Conservation (phyloP, 2,797 vertebrate species). For the Sciurus vulgaris region DNA sequence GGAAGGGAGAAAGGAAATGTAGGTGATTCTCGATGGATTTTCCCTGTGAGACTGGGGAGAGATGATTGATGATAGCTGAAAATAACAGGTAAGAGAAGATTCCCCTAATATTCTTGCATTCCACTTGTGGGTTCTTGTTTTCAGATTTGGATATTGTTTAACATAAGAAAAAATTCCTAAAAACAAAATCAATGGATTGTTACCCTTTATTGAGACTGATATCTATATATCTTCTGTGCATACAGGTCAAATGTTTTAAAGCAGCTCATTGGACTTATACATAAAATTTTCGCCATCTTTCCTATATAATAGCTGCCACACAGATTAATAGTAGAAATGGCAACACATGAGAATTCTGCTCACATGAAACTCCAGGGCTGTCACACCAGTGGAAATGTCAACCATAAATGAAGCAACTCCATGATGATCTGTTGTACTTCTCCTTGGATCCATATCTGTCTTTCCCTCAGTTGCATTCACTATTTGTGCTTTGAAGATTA, state of each 20-base stretch:
- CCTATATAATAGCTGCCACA: neutral
- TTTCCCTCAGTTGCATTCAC: neutral
- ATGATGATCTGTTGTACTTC: slow-evolving; percentile 2
- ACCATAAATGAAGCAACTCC: slow-evolving; percentile 23
- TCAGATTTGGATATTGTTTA: neutral
- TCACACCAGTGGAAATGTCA: neutral
- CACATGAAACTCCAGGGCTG: neutral
- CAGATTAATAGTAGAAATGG: neutral
- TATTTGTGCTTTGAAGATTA: neutral
- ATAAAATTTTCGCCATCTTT: neutral
- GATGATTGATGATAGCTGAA: neutral
- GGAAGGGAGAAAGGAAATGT: neutral
- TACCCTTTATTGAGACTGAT: neutral
- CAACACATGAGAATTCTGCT: neutral
- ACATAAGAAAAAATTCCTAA: neutral
- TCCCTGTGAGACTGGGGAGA: neutral
- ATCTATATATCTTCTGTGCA: neutral
- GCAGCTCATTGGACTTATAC: neutral
- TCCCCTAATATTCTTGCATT: neutral
- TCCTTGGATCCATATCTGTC: neutral
- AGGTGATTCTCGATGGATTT: neutral
- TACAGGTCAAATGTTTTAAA: neutral
- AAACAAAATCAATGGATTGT: slow-evolving; percentile 1
- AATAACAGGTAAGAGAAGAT: neutral
- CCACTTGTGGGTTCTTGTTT: neutral